Base-by-base conservation (phyloP, 2,797 vertebrate genomes). In the Telmatherina bonti region DNA sequence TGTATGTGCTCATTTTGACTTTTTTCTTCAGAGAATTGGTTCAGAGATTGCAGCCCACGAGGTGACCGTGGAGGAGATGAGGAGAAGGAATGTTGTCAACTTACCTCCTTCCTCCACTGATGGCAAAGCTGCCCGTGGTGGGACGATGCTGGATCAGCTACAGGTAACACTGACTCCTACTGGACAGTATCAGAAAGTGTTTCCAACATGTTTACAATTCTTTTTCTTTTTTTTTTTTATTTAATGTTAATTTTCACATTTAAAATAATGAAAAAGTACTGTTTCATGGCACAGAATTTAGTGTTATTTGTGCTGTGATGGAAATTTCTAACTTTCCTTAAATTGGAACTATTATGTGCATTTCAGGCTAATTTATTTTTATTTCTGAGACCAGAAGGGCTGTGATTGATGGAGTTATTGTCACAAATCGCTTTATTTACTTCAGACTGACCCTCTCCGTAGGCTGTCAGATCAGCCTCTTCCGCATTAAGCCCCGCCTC, bases 1-100 rank as follows among this genome's bases (percentile, higher is more conserved):
- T 49, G 22, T 0, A 0, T 64, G 15, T 78, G 6, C 52, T 67
- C 0, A 13, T 55, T 22, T 55, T 18, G 4, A 11, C 36, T 64
- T 49, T n/a, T 58, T 54, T 15, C 30, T 63, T 36, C 75, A 99
- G 98, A 95, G 92, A 82, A 98, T 99, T 29, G 96, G 97, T 84
- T 91, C 96, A 56, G 97, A 99, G 85, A 98, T 99, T n/a, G 88
- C 94, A 45, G 92, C 95, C 73, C 96, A 97, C 47, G 97, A 99
- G 82, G 86, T 93, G n/a, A 95, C 95, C 0, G 86, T 99, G 59
- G 97, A 99, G 72, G 97, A 99, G 52, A 85, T 99, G 88, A 93
- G 91, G 68, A 96, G 89, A 88, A 96, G 93, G 83, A 98, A 94
- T 33, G 73, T 93, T 22, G 92, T 93, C 15, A 92, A 94, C 58